Evolutionary conservation across 2,113 vertebrate genomes (phyloP).

Genomic region (Oryzias javanicus): DNA sequence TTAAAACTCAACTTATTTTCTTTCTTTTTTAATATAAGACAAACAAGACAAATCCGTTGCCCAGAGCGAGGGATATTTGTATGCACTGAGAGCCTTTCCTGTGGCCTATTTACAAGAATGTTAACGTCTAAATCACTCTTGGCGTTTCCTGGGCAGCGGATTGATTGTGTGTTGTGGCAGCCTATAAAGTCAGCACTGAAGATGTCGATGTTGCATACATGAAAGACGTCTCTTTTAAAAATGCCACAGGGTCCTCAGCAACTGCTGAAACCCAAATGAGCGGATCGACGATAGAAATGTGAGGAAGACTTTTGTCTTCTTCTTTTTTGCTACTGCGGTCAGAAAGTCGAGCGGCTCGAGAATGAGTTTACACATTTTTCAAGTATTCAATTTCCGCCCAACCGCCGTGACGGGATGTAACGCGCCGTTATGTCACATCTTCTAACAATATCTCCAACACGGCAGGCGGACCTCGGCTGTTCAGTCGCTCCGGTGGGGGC

Average conservation of each 20-base stretch:
- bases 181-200: slow-evolving; percentile 6
- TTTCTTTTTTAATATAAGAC: background rate
- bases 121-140: slow-evolving; percentile 3
- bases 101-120: background rate
- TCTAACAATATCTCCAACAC: slow-evolving; percentile 46
- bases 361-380: slow-evolving; percentile 30
- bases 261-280: slow-evolving; percentile 25
- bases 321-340: background rate
- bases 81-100: background rate
- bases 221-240: slow-evolving; percentile 29
- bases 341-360: slow-evolving; percentile 9
- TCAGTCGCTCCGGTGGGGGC: slow-evolving; percentile 13
- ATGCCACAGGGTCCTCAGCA: slow-evolving; percentile 10
- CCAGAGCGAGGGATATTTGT: background rate
- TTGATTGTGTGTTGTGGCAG: slow-evolving; percentile 12
- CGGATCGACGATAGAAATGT: slow-evolving; percentile 18
- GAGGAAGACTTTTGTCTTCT: slow-evolving; percentile 5
- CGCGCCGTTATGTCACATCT: slow-evolving; percentile 27
- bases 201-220: slow-evolving; percentile 3
- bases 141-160: slow-evolving; percentile 17
- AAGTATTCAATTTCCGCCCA: slow-evolving; percentile 28
- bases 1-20: background rate
- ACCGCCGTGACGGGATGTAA: slow-evolving; percentile 24
- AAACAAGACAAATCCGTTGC: background rate
- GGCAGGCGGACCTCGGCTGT: slow-evolving; percentile 13